Evolutionary conservation across 37 sponge, comb jelly and placozoan genomes (phyloP).

Genomic region (Agelas oroides): DNA sequence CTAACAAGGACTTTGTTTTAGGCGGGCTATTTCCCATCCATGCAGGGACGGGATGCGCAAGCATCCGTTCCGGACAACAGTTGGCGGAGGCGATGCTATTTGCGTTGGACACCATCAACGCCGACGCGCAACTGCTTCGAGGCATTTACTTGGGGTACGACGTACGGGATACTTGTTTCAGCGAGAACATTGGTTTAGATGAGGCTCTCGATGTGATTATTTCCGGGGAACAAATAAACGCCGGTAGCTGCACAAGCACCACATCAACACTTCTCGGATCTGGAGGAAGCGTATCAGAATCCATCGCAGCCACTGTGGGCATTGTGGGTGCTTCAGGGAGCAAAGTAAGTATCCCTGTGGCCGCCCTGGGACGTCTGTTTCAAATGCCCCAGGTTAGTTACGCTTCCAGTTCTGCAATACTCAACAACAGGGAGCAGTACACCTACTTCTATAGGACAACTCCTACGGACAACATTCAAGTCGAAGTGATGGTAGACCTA

Average conservation of each 20-base stretch:
- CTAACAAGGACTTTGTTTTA: too few species aligned
- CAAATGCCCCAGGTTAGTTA: slow-evolving; percentile 70
- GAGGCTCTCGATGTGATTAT: slow-evolving; percentile 63
- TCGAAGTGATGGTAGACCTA: too few species aligned
- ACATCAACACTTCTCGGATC: too few species aligned
- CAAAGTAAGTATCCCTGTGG: slow-evolving; percentile 47
- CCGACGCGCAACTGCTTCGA: too few species aligned
- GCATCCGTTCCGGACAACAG: background rate
- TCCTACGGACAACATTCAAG: too few species aligned
- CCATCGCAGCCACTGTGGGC: slow-evolving; percentile 9
- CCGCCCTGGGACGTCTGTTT: slow-evolving; percentile 68
- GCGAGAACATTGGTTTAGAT: slow-evolving; percentile 57
- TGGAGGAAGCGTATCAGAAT: background rate
- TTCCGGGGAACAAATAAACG: slow-evolving; percentile 27
- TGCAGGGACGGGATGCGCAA: background rate
- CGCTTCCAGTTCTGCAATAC: too few species aligned
- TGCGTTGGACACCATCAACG: too few species aligned
- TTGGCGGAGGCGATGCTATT: slow-evolving; percentile 85
- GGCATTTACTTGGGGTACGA: slow-evolving; percentile 77
- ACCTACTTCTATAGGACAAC: too few species aligned
- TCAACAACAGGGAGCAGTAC: too few species aligned
- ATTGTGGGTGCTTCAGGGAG: slow-evolving; percentile 78
- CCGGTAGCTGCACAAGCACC: background rate
- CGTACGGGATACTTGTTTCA: slow-evolving; percentile 79
- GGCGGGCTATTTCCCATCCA: too few species aligned